Conservation (phyloP, 1,140 invertebrate genomes). For the Calephelis nemesis region DNA sequence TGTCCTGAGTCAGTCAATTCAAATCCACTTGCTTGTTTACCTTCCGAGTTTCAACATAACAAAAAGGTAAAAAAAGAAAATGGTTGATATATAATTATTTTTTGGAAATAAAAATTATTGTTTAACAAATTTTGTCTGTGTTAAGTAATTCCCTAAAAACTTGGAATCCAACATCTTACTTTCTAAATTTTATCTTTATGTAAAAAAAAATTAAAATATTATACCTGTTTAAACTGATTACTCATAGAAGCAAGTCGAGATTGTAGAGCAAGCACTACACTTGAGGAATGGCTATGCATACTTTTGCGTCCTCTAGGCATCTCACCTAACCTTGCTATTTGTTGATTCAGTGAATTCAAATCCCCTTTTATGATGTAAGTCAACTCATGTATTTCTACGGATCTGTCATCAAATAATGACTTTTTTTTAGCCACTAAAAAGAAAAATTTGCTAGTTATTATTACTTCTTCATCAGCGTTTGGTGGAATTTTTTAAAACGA, state of each 20-base stretch:
- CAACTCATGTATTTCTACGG: slow-evolving; percentile 97
- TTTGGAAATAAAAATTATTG: no score
- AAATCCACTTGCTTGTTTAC: no score
- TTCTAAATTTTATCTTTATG: no score
- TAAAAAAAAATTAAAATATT: slow-evolving; percentile 5
- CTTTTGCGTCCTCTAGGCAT: slow-evolving; percentile 88
- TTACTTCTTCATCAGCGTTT: no score
- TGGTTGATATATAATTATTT: no score
- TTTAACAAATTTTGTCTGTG: no score
- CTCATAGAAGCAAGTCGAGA: slow-evolving; percentile 98
- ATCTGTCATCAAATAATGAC: slow-evolving; percentile 97
- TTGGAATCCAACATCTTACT: no score
- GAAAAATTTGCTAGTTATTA: slow-evolving; percentile 25
- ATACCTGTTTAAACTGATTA: slow-evolving; percentile 94
- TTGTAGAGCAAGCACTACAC: slow-evolving; percentile 95
- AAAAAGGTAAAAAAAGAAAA: no score
- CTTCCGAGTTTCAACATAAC: no score
- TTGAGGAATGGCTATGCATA: slow-evolving; percentile 96
- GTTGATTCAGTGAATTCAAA: slow-evolving; percentile 95
- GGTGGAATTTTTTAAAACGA: no score
- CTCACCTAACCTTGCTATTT: slow-evolving; percentile 94
- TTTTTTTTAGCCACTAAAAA: slow-evolving; percentile 96
- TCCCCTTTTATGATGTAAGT: slow-evolving; percentile 99
- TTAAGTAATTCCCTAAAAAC: no score
- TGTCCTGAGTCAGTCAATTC: no score